phyloP scores from a whole-genome alignment of 2,797 vertebrate species.

The Clarias platycephalus region DNA sequence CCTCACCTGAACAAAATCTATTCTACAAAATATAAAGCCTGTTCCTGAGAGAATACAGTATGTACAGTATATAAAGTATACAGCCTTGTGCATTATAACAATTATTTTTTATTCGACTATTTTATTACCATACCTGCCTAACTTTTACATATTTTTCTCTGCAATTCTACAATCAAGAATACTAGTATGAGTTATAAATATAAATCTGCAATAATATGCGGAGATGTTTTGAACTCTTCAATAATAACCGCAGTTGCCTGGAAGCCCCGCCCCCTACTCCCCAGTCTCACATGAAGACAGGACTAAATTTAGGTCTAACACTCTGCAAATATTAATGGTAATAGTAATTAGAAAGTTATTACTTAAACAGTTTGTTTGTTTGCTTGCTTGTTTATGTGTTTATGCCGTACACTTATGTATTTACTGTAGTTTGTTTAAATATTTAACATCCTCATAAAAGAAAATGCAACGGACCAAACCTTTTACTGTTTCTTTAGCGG shows the following conservation, averaged over 20 bases:
- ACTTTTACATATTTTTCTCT: background rate
- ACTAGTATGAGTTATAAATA: background rate
- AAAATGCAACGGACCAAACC: no score
- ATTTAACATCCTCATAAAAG: no score
- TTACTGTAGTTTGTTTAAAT: no score
- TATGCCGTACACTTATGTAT: no score
- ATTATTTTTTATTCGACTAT: background rate
- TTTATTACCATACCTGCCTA: background rate
- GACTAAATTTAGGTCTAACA: background rate
- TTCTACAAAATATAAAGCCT: background rate
- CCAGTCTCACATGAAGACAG: background rate
- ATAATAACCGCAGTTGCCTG: background rate
- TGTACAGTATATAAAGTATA: no score
- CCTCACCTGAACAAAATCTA: background rate
- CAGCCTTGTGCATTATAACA: background rate
- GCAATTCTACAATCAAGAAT: background rate
- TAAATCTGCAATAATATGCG: background rate
- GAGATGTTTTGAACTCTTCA: background rate
- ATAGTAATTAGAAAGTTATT: background rate
- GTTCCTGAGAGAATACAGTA: background rate
- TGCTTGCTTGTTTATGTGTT: background rate
- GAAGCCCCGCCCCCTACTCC: background rate
- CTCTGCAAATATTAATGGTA: background rate
- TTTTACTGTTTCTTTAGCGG: no score
- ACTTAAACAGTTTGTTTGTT: no score